phyloP scores from a whole-genome alignment of 2,797 vertebrate genomes.

The Oryzias sinensis region DNA sequence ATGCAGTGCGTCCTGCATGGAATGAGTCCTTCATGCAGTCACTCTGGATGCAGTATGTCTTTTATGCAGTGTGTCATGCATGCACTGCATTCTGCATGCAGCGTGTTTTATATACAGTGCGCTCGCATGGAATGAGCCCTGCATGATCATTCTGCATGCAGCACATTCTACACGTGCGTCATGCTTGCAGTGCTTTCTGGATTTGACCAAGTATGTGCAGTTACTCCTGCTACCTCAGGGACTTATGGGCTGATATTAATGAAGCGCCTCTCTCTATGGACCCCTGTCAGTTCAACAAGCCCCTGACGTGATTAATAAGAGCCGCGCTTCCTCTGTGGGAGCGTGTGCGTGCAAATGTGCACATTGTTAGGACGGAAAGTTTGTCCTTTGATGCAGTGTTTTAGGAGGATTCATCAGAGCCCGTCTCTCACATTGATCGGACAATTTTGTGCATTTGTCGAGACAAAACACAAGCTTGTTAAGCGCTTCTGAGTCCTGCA shows the following conservation, averaged over 20 bases:
- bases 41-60: too few relatives aligned
- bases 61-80: too few relatives aligned
- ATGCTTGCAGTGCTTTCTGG: not conserved
- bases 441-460: not conserved
- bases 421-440: slow-evolving; percentile 2
- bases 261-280: slow-evolving; percentile 60
- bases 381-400: slow-evolving; percentile 19
- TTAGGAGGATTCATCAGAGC: slow-evolving; percentile 16
- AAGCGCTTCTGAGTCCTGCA: not conserved
- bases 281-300: slow-evolving; percentile 59
- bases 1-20: too few relatives aligned
- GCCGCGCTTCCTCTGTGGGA: slow-evolving; percentile 14
- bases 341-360: slow-evolving; percentile 5
- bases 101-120: too few relatives aligned
- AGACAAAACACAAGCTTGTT: not conserved
- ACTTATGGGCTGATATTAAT: slow-evolving; percentile 62
- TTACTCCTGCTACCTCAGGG: slow-evolving; percentile 23
- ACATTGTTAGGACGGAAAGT: not conserved
- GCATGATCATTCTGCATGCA: too few relatives aligned
- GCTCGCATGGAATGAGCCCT: too few relatives aligned
- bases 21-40: too few relatives aligned
- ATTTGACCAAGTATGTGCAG: slow-evolving; percentile 1
- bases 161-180: too few relatives aligned
- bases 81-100: too few relatives aligned
- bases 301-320: slow-evolving; percentile 67